Conservation (phyloP, 2,113 vertebrate genomes). For the Spilogale gracilis region DNA sequence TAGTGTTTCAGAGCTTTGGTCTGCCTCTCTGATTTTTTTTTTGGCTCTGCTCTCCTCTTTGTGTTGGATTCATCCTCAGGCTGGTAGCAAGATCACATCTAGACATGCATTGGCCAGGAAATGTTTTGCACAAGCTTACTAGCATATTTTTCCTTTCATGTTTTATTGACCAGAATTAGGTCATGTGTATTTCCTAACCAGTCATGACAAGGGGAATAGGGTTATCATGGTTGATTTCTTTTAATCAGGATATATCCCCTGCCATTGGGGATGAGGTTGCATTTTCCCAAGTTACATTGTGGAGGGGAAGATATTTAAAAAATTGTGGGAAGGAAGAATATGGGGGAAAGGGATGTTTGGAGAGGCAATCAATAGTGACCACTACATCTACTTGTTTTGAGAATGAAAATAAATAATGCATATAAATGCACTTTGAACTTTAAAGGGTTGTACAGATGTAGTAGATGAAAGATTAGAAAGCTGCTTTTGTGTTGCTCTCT, state of each 20-base stretch:
- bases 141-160: slow-evolving; percentile 10
- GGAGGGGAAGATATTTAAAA: neutral
- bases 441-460: slow-evolving; percentile 32
- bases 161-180: slow-evolving; percentile 61
- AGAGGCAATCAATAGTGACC: slow-evolving; percentile 60
- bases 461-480: slow-evolving; percentile 52
- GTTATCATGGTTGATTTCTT: neutral
- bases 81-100: slow-evolving; percentile 3
- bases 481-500: neutral
- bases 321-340: slow-evolving; percentile 42
- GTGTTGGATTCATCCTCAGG: neutral
- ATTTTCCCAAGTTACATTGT: slow-evolving; percentile 5
- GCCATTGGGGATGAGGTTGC: neutral
- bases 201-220: neutral
- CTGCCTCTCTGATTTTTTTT: neutral
- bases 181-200: neutral
- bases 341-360: slow-evolving; percentile 37
- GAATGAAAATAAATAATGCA: slow-evolving; percentile 75
- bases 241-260: neutral
- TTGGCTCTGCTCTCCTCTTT: neutral
- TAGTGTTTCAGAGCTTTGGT: neutral
- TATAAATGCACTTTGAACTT: slow-evolving; percentile 70
- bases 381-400: slow-evolving; percentile 65
- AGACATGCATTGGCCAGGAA: neutral
- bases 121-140: slow-evolving; percentile 43